These are phyloP conservation scores for rabbit (Oryctolagus cuniculus) DNA, from an alignment of 2,113 vertebrate genomes.

Conservation along the genomic window mOryCun1.1 NC_091433.1:17986501-17987000, in stretches of 20 bases:
- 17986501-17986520: not conserved
- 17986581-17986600: not conserved
- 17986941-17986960: not conserved
- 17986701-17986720: not conserved
- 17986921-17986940: not conserved
- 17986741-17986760: not conserved
- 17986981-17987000: conserved; percentile 18
- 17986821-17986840: not conserved
- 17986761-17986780: not conserved
- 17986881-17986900: not conserved
- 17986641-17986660: not conserved
- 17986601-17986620: not conserved
- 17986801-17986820: not conserved
- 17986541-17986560: not conserved
- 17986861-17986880: not conserved
- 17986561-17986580: not conserved
- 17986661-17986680: not conserved
- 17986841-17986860: not conserved
- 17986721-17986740: not conserved
- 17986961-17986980: conserved; percentile 2
- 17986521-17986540: not conserved
- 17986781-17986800: not conserved
- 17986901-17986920: not conserved
- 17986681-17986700: conserved; percentile 6
- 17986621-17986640: not conserved